Evolutionary conservation across 2,113 vertebrate species (phyloP), one percentile per base, ranked within the genome.

Genomic region (Ammodytes dubius): DNA sequence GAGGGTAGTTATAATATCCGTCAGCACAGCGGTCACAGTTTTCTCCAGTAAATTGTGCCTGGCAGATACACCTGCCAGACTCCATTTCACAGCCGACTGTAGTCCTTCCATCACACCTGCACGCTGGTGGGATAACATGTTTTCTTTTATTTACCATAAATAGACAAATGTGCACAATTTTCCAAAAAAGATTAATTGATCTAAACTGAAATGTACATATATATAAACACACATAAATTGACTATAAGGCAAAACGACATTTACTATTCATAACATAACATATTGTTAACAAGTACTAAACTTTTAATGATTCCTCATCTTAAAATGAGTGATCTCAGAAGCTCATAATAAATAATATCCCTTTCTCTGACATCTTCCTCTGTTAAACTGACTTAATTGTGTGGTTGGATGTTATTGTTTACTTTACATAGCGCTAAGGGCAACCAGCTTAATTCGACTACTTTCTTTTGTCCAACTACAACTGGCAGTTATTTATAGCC

Each of bases 31-130:
- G 83, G 17, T 97, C 93, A 71, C 98, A 99, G 92, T 91, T 79
- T 52, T 95, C 89, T 76, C 97, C 97, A 0, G 87, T 90, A 92
- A 96, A 97, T 7, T 96, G 95, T 0, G 88, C 92, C 77, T 94
- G 96, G 87, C 98, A 99, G 74, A 90, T 71, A 67, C 98, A 99
- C 65, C 49, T 93, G 66, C 98, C 98, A 0, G 97, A 97, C 2
- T 96, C 96, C 83, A 96, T 97, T 73, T 98, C 96, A 79, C 98
- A 99, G 49, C 93, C 95, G 0, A 93, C 89, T 0, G 96, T 86
- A 0, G 76, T 94, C 79, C 94, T 92, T 10, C 70, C 87, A 46
- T 96, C 92, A 92, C 98, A 99, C 10, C 95, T 92, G 90, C 98
- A 99, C 49, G 94, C 98, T 99, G 84, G 43, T 96, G 69, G 52